These are phyloP conservation scores for Euwallacea similis DNA, from an alignment of 1,140 invertebrate species.

Conservation along the genomic window DNA sequence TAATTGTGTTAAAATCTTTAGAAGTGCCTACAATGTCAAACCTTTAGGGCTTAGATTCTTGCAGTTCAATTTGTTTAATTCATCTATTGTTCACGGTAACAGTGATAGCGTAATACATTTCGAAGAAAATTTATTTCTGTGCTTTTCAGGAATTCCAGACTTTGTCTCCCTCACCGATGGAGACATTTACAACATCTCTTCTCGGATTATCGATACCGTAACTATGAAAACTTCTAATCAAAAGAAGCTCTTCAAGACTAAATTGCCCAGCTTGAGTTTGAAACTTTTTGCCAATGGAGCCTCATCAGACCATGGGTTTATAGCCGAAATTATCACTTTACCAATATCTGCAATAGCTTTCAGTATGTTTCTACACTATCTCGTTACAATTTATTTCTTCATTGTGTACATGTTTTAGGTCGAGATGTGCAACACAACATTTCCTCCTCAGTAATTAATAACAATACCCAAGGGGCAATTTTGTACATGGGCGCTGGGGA, in stretches of 20 bases:
- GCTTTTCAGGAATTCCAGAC: constrained; percentile 69
- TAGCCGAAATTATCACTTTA: constrained; percentile 94
- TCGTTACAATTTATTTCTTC: neutral
- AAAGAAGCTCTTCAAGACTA: constrained; percentile 75
- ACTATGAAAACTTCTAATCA: constrained; percentile 70
- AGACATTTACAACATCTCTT: constrained; percentile 85
- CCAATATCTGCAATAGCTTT: constrained; percentile 89
- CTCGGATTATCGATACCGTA: constrained; percentile 70
- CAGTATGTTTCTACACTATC: constrained; percentile 64
- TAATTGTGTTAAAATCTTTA: constrained; percentile 98
- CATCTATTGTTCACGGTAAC: constrained; percentile 60
- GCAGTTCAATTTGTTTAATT: constrained; percentile 93
- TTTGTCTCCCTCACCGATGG: constrained; percentile 89
- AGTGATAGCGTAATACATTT: neutral
- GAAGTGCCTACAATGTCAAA: constrained; percentile 78
- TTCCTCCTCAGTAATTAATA: constrained; percentile 77
- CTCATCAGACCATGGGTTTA: constrained; percentile 90
- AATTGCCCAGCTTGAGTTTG: constrained; percentile 81
- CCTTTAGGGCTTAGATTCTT: constrained; percentile 87
- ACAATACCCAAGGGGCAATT: constrained; percentile 88
- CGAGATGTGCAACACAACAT: constrained; percentile 91
- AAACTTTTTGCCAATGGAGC: constrained; percentile 94
- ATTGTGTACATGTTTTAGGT: constrained; percentile 62
- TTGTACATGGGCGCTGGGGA: constrained; percentile 90
- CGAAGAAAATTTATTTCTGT: neutral